Percentiles rank a stretch among this genome's conserved stretches.
Evolutionary conservation across 2,888 invertebrate genomes (phyloP).

Genomic region (Cheilosia pagana): DNA sequence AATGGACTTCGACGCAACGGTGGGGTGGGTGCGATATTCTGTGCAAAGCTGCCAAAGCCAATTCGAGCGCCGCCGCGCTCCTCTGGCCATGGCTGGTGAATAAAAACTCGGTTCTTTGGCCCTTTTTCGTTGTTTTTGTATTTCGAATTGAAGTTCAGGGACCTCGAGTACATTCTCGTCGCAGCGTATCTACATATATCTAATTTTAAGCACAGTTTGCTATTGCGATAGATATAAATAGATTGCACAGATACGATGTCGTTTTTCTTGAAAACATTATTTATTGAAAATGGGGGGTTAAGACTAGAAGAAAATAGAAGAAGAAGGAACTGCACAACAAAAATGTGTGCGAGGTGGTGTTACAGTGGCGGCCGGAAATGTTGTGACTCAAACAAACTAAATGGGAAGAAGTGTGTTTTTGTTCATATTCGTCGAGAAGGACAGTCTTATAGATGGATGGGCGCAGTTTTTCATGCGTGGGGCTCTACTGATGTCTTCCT

Average conservation of each 20-base stretch:
- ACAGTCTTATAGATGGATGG: too few species aligned
- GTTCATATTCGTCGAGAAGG: too few species aligned
- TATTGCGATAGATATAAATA: slow-evolving; percentile 64
- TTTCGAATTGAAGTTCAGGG: slow-evolving; percentile 62
- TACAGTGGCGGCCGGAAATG: slow-evolving; percentile 36
- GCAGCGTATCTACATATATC: slow-evolving; percentile 18
- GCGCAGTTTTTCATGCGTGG: too few species aligned
- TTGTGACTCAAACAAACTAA: neutral
- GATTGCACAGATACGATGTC: slow-evolving; percentile 42
- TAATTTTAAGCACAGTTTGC: slow-evolving; percentile 72
- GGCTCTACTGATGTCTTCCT: too few species aligned
- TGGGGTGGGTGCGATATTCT: slow-evolving; percentile 21
- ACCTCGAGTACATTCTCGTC: slow-evolving; percentile 63
- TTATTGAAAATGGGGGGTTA: neutral
- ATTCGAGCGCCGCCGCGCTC: neutral
- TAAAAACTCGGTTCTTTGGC: slow-evolving; percentile 9
- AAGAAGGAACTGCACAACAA: neutral
- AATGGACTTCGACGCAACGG: slow-evolving; percentile 42
- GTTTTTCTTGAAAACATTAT: neutral
- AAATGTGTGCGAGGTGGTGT: neutral
- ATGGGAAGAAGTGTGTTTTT: neutral
- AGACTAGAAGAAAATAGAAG: neutral
- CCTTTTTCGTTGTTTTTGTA: slow-evolving; percentile 24
- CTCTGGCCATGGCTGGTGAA: slow-evolving; percentile 14
- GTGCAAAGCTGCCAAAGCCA: slow-evolving; percentile 37